Conservation (phyloP, 1,140 invertebrate species). For the Mercenaria mercenaria region DNA sequence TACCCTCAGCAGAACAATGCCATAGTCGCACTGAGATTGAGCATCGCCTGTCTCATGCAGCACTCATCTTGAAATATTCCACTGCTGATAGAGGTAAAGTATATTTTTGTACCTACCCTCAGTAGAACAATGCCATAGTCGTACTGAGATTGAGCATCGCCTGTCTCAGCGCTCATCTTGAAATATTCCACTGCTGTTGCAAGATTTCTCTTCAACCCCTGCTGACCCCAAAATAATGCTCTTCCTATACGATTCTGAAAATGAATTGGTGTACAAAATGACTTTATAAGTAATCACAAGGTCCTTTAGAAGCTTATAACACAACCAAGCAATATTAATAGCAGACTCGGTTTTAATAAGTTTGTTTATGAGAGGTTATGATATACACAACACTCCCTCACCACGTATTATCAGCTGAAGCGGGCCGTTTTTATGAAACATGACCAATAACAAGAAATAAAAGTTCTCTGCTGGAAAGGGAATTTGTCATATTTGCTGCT, state of each 20-base stretch:
- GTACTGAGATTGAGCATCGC: constrained; percentile 76
- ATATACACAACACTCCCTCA: too few relatives aligned
- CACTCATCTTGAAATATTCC: constrained; percentile 78
- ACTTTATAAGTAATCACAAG: not conserved
- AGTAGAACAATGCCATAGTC: constrained; percentile 81
- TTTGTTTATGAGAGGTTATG: too few relatives aligned
- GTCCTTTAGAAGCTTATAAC: too few relatives aligned
- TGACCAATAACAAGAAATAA: too few relatives aligned
- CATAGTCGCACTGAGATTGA: constrained; percentile 80
- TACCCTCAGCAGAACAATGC: constrained; percentile 79
- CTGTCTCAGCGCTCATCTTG: constrained; percentile 75
- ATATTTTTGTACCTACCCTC: constrained; percentile 69
- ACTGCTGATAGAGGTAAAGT: too few relatives aligned
- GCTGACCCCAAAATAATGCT: constrained; percentile 80
- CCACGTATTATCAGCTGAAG: too few relatives aligned
- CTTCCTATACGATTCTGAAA: constrained; percentile 74
- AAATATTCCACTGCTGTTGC: constrained; percentile 78
- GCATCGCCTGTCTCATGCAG: constrained; percentile 75
- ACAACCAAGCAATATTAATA: too few relatives aligned
- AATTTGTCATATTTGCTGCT: too few relatives aligned
- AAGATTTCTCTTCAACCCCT: constrained; percentile 79
- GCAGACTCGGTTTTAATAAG: too few relatives aligned
- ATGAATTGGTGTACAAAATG: not conserved
- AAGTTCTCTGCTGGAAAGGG: too few relatives aligned
- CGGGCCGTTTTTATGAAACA: too few relatives aligned